phyloP scores from a whole-genome alignment of 2,113 vertebrate genomes.

The Laterallus jamaicensis region DNA sequence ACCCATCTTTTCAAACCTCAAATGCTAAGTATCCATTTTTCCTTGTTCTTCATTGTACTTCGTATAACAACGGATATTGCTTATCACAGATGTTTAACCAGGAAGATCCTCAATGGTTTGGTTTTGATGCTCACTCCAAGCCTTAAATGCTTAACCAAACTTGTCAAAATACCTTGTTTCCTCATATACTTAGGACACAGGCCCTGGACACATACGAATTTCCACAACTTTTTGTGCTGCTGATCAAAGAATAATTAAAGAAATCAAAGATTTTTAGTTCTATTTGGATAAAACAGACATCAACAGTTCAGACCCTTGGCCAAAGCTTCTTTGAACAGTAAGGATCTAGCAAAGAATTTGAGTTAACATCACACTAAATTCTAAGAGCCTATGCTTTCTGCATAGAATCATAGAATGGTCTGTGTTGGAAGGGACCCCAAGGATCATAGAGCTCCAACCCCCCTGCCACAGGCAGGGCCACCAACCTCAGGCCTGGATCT shows the following conservation, averaged over 20 bases:
- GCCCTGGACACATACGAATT: neutral
- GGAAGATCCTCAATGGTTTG: neutral
- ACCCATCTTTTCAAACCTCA: neutral
- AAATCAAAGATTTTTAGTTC: constrained; percentile 29
- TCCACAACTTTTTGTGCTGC: neutral
- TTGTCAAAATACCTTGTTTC: neutral
- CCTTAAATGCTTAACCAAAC: constrained; percentile 29
- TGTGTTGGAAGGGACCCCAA: too few species aligned
- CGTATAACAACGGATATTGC: neutral
- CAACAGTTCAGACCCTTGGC: neutral
- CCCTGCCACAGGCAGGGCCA: too few species aligned
- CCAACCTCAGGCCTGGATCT: too few species aligned
- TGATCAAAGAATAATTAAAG: constrained; percentile 28
- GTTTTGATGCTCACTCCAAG: constrained; percentile 8
- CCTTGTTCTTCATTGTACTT: neutral
- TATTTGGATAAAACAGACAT: neutral
- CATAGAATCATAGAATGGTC: too few species aligned
- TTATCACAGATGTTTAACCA: neutral
- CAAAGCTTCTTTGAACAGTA: constrained; percentile 13
- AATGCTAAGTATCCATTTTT: neutral
- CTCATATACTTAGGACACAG: neutral
- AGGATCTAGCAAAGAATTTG: neutral
- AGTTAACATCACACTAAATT: neutral
- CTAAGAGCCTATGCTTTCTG: neutral
- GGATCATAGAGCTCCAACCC: too few species aligned